A percentile compares a stretch with the other conserved stretches of the same genome.
Evolutionary conservation across 2,113 vertebrate species (phyloP).

Genomic region (Malurus alboscapulatus): DNA sequence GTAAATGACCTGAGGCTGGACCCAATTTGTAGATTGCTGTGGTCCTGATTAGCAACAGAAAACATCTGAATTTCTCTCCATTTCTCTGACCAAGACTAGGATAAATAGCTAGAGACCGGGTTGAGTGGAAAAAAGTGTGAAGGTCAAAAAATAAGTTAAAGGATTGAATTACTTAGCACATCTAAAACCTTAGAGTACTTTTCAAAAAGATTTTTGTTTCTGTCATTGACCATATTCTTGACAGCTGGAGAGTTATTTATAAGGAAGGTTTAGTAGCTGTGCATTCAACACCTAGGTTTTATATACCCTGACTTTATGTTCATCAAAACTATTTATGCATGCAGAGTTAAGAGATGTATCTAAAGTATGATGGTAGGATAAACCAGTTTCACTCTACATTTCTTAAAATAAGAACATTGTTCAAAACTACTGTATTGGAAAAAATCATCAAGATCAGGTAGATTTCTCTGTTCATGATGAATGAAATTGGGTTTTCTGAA

Average conservation of each 20-base stretch:
- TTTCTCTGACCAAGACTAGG: not conserved
- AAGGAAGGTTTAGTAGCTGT: not conserved
- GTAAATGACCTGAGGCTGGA: not conserved
- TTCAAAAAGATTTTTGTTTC: not conserved
- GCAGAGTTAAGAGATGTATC: not conserved
- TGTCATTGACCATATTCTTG: not conserved
- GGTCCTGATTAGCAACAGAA: not conserved
- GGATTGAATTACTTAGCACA: not conserved
- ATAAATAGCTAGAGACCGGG: not conserved
- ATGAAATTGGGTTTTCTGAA: not conserved
- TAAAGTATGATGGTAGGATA: not conserved
- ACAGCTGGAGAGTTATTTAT: not conserved
- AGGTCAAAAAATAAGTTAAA: not conserved
- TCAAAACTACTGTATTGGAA: not conserved
- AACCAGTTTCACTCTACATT: not conserved
- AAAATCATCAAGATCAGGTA: not conserved
- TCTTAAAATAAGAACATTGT: not conserved
- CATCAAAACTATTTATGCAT: not conserved
- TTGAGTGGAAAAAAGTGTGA: not conserved
- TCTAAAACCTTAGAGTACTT: not conserved
- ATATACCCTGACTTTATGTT: not conserved
- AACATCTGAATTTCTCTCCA: not conserved
- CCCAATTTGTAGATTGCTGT: not conserved
- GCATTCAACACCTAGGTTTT: not conserved
- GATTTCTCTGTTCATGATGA: not conserved